Evolutionary conservation across 2,888 invertebrate species (phyloP).

Genomic region (Philaethria dido): DNA sequence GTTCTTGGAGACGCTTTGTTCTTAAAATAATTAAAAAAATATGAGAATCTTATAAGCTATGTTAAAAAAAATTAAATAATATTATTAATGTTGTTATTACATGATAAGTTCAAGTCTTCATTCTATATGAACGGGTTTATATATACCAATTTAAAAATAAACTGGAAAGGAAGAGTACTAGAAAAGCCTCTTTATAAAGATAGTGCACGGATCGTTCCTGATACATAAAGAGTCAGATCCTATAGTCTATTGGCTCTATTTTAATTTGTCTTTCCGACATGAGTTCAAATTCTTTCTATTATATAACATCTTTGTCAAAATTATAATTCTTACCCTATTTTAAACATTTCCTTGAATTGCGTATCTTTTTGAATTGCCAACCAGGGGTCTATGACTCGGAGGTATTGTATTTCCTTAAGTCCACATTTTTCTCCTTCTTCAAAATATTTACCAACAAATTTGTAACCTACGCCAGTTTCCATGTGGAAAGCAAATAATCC

Average conservation of each 20-base stretch:
- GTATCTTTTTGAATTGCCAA: conserved; percentile 85
- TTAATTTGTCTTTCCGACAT: too few relatives aligned
- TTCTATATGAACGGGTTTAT: too few relatives aligned
- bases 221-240: not conserved
- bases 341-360: conserved; percentile 85
- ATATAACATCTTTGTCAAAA: not conserved
- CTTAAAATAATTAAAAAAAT: conserved; percentile 53
- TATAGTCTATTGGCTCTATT: not conserved
- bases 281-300: too few relatives aligned
- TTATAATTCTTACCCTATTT: conserved; percentile 83
- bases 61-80: too few relatives aligned
- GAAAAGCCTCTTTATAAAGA: not conserved
- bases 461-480: conserved; percentile 86
- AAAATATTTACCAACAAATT: conserved; percentile 86
- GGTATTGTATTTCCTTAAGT: conserved; percentile 85
- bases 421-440: conserved; percentile 88
- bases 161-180: not conserved
- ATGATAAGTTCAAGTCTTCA: too few relatives aligned
- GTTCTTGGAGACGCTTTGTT: conserved; percentile 73
- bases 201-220: not conserved
- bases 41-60: too few relatives aligned
- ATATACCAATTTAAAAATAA: too few relatives aligned
- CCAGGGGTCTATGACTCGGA: conserved; percentile 86
- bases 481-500: conserved; percentile 88
- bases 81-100: too few relatives aligned